A percentile compares a stretch with the other conserved stretches of the same genome.
phyloP scores from a whole-genome alignment of 2,888 invertebrate species.

The Cosmopolites sordidus region DNA sequence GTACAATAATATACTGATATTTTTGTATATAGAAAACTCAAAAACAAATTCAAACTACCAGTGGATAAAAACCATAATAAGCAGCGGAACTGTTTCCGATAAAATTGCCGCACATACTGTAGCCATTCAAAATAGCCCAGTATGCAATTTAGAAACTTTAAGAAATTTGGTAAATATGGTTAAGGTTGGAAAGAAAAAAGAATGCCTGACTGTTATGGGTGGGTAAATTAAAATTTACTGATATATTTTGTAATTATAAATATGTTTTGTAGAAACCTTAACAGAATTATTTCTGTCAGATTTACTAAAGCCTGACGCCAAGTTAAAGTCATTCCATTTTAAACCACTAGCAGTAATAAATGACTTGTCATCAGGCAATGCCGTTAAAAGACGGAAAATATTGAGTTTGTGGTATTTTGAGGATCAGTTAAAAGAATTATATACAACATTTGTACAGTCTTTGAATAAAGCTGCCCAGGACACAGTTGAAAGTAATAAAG shows the following conservation, averaged over 20 bases:
- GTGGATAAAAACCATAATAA: conserved; percentile 75
- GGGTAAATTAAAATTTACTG: conserved; percentile 29
- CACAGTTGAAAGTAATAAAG: conserved; percentile 73
- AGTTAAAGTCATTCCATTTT: conserved; percentile 63
- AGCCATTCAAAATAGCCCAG: conserved; percentile 75
- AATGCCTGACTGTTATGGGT: conserved; percentile 65
- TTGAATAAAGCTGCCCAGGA: conserved; percentile 73
- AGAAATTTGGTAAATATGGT: conserved; percentile 71
- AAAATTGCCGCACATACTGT: conserved; percentile 81
- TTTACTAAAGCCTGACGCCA: conserved; percentile 61
- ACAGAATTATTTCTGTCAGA: conserved; percentile 74
- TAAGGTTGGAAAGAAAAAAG: conserved; percentile 72
- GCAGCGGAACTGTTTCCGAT: conserved; percentile 79
- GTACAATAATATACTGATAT: not conserved
- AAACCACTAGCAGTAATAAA: conserved; percentile 58
- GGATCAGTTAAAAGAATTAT: conserved; percentile 73
- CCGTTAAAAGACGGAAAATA: conserved; percentile 60
- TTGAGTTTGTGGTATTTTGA: conserved; percentile 85
- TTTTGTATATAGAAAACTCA: conserved; percentile 49
- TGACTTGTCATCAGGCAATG: conserved; percentile 60
- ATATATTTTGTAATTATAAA: too few relatives aligned
- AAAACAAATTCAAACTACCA: conserved; percentile 61
- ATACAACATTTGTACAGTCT: conserved; percentile 62
- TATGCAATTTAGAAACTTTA: conserved; percentile 70
- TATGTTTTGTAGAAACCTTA: conserved; percentile 60